Conservation (phyloP, 2,113 vertebrate genomes). For the Oenanthe oenanthe region DNA sequence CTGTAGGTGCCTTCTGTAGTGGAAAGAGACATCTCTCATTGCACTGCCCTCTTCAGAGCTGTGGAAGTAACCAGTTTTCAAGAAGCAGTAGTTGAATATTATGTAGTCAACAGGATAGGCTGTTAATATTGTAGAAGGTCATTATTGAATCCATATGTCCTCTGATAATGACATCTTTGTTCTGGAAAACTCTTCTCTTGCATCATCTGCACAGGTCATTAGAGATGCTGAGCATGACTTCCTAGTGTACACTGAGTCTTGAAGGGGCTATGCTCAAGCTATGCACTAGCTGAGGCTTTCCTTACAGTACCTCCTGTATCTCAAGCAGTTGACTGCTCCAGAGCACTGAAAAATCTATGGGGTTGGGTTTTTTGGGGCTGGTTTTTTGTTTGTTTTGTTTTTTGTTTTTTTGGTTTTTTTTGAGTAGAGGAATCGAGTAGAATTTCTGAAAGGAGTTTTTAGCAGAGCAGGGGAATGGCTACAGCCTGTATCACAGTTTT, state of each 20-base stretch:
- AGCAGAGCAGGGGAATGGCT: not conserved
- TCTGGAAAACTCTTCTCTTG: constrained; percentile 15
- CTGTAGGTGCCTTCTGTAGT: not conserved
- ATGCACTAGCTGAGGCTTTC: not conserved
- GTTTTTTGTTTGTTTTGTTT: too few relatives aligned
- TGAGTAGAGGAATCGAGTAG: not conserved
- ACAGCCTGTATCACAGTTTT: not conserved
- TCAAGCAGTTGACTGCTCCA: not conserved
- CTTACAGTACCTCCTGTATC: not conserved
- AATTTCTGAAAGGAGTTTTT: not conserved
- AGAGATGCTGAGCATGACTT: not conserved
- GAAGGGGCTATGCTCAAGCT: constrained; percentile 3
- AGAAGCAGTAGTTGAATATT: not conserved
- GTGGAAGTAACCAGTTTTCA: not conserved
- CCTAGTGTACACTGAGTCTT: not conserved
- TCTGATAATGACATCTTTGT: constrained; percentile 14
- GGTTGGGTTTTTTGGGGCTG: not conserved
- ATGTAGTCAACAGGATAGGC: not conserved
- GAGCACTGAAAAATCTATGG: not conserved
- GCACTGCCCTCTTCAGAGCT: not conserved
- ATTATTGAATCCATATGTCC: not conserved
- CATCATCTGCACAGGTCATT: not conserved
- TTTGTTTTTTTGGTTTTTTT: too few relatives aligned
- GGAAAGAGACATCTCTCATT: not conserved
- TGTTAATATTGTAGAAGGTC: constrained; percentile 19